Conservation (phyloP, 2,888 invertebrate species). For the Drosophila pegasa region DNA sequence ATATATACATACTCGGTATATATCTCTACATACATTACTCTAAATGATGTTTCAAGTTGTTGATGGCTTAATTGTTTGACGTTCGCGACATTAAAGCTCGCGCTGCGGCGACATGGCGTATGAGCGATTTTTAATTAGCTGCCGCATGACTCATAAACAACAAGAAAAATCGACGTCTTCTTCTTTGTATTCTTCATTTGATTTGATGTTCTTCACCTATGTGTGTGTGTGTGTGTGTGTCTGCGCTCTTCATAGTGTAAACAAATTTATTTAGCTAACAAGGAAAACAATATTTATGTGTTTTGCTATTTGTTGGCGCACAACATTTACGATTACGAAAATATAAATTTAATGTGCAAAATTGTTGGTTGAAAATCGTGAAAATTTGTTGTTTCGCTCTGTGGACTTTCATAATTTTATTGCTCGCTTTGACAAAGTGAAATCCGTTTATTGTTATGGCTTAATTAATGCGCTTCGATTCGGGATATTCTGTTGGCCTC, state of each 20-base stretch:
- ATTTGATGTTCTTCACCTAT: not conserved
- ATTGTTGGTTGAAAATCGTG: not conserved
- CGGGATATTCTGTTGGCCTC: slow-evolving; percentile 32
- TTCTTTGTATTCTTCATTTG: slow-evolving; percentile 7
- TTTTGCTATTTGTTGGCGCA: slow-evolving; percentile 33
- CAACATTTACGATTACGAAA: slow-evolving; percentile 34
- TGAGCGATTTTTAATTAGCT: slow-evolving; percentile 60
- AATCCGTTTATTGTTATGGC: slow-evolving; percentile 59
- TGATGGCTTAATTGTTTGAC: slow-evolving; percentile 40
- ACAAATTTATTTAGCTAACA: slow-evolving; percentile 60
- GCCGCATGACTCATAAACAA: slow-evolving; percentile 46
- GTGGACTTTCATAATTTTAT: slow-evolving; percentile 11
- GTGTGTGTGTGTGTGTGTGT: slow-evolving; percentile 1
- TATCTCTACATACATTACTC: not conserved
- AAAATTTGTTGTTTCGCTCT: slow-evolving; percentile 12
- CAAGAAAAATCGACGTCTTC: slow-evolving; percentile 5
- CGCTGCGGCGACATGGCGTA: slow-evolving; percentile 35
- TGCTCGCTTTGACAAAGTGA: slow-evolving; percentile 39
- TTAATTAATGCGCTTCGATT: slow-evolving; percentile 65
- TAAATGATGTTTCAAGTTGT: slow-evolving; percentile 12
- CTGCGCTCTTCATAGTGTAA: slow-evolving; percentile 46
- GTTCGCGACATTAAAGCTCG: slow-evolving; percentile 29
- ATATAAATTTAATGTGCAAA: slow-evolving; percentile 4
- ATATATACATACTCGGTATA: not conserved
- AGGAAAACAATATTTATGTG: slow-evolving; percentile 43